phyloP scores from a whole-genome alignment of 2,113 vertebrate genomes.

The Stegastes partitus region DNA sequence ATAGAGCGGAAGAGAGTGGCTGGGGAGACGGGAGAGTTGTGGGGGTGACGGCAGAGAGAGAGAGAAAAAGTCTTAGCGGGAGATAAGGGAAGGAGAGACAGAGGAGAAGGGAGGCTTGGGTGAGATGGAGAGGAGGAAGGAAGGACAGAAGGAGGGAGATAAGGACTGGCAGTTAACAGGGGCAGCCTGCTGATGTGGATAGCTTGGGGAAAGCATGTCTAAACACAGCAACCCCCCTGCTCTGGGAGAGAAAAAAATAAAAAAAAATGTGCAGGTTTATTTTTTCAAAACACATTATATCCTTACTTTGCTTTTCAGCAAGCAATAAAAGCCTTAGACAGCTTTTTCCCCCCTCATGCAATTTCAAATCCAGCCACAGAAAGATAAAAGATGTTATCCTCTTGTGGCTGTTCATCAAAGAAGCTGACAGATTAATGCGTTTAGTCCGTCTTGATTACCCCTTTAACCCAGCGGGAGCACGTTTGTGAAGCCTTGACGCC shows the following conservation, averaged over 20 bases:
- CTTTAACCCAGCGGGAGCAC: slow-evolving; percentile 17
- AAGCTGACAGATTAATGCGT: slow-evolving; percentile 26
- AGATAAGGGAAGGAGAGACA: slow-evolving; percentile 49
- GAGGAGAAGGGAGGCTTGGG: background rate
- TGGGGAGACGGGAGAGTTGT: background rate
- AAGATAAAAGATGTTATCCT: slow-evolving; percentile 33
- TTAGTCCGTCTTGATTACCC: slow-evolving; percentile 6
- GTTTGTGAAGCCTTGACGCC: background rate
- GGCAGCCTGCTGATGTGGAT: slow-evolving; percentile 58
- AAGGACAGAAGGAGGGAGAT: slow-evolving; percentile 48
- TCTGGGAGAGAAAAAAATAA: slow-evolving; percentile 1
- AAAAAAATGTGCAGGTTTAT: slow-evolving; percentile 16
- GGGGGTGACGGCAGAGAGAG: background rate
- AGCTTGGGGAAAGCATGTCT: slow-evolving; percentile 36
- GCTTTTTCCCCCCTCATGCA: background rate
- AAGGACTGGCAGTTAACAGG: slow-evolving; percentile 50
- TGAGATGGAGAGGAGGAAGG: slow-evolving; percentile 28
- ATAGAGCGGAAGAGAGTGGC: slow-evolving; percentile 44
- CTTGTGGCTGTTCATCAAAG: slow-evolving; percentile 28
- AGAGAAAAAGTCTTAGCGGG: slow-evolving; percentile 11
- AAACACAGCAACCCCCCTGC: slow-evolving; percentile 37
- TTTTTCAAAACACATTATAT: background rate
- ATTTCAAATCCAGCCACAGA: slow-evolving; percentile 26
- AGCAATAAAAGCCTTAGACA: slow-evolving; percentile 2
- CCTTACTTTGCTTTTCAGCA: background rate